phyloP scores from a whole-genome alignment of 2,797 vertebrate species.

The Yasuhikotakia modesta region DNA sequence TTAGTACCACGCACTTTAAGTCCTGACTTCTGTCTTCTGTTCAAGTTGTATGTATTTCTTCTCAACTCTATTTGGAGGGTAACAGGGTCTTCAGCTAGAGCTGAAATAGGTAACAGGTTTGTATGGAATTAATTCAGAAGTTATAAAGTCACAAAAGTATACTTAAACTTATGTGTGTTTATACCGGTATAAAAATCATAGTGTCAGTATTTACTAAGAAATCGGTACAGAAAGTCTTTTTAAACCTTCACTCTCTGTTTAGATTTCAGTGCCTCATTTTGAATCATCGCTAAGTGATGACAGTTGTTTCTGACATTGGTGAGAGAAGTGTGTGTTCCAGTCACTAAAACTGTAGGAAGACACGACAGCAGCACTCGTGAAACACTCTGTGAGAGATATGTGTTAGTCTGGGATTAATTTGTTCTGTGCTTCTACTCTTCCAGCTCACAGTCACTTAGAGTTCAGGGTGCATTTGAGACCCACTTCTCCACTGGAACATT shows the following conservation, averaged over 20 bases:
- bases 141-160: too few relatives aligned
- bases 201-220: too few relatives aligned
- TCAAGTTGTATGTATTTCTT: too few relatives aligned
- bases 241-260: neutral
- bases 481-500: slow-evolving; percentile 56
- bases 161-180: too few relatives aligned
- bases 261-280: neutral
- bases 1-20: too few relatives aligned
- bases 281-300: slow-evolving; percentile 3
- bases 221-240: neutral
- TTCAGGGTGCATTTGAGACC: slow-evolving; percentile 53
- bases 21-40: too few relatives aligned
- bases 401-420: slow-evolving; percentile 52
- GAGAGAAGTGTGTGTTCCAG: slow-evolving; percentile 10
- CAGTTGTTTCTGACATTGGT: neutral
- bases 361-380: neutral
- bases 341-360: neutral
- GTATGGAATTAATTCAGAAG: too few relatives aligned
- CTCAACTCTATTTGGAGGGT: too few relatives aligned
- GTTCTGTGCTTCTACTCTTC: slow-evolving; percentile 36
- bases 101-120: too few relatives aligned
- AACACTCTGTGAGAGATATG: slow-evolving; percentile 49
- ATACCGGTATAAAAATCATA: too few relatives aligned
- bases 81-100: too few relatives aligned
- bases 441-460: slow-evolving; percentile 53